Evolutionary conservation across 2,113 vertebrate genomes (phyloP).

Genomic region (Sorex fumeus): DNA sequence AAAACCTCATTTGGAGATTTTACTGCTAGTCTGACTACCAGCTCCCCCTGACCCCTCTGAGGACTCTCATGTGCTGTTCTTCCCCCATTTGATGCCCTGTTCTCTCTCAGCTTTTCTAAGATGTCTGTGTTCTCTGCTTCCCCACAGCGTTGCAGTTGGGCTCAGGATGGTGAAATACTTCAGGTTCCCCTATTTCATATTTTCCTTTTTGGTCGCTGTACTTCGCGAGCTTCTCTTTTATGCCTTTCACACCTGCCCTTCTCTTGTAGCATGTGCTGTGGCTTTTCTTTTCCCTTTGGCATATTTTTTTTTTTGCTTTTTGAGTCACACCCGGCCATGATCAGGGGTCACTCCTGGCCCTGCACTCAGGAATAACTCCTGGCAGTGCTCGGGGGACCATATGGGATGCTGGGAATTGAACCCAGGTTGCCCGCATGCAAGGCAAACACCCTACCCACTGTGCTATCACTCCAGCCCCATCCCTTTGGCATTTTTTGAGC

Average conservation of each 20-base stretch:
- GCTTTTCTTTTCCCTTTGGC: constrained; percentile 11
- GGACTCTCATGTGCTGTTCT: constrained; percentile 51
- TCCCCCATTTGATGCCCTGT: constrained; percentile 22
- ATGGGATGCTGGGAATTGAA: too few species aligned
- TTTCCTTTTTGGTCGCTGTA: constrained; percentile 78
- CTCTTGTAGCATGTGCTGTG: constrained; percentile 79
- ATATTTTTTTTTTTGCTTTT: too few species aligned
- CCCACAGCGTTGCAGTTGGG: constrained; percentile 87
- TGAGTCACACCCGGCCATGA: too few species aligned
- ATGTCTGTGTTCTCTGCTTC: constrained; percentile 77
- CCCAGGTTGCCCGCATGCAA: too few species aligned
- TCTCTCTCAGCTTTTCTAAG: constrained; percentile 75
- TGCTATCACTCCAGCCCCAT: too few species aligned
- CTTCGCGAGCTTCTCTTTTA: constrained; percentile 84
- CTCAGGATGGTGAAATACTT: constrained; percentile 89
- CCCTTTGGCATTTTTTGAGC: not conserved
- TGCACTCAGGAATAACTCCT: too few species aligned
- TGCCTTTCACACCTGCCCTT: constrained; percentile 84
- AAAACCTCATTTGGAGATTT: constrained; percentile 58
- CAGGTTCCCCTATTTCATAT: constrained; percentile 90
- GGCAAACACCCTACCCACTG: too few species aligned
- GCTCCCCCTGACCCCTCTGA: not conserved
- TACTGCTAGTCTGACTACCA: constrained; percentile 17
- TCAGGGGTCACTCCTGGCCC: too few species aligned
- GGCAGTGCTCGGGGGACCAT: too few species aligned